Percentiles rank a stretch among this genome's conserved stretches.
Evolutionary conservation across 2,888 invertebrate genomes (phyloP).

Genomic region (Sesamia inferens): DNA sequence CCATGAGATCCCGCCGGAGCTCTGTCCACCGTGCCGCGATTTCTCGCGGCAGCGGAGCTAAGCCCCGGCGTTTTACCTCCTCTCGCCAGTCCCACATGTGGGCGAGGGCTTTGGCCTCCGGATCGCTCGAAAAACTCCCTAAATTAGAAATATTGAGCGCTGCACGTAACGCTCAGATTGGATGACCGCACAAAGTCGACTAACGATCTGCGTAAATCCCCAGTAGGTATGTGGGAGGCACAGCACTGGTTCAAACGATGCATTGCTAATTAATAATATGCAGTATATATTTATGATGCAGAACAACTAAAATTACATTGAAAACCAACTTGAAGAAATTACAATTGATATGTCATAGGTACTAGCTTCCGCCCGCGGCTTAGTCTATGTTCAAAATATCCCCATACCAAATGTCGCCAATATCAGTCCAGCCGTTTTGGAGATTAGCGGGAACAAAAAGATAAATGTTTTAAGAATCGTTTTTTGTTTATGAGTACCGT

Average conservation of each 20-base stretch:
- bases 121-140: no score
- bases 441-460: not conserved
- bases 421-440: not conserved
- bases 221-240: no score
- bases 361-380: not conserved
- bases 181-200: not conserved
- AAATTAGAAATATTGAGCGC: not conserved
- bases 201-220: not conserved
- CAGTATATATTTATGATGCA: no score
- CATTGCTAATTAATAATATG: not conserved
- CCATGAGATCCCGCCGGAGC: no score
- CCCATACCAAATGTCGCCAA: not conserved
- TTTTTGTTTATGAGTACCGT: not conserved
- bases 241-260: not conserved
- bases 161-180: not conserved
- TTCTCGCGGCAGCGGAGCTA: no score
- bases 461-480: not conserved
- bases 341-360: not conserved
- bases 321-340: not conserved
- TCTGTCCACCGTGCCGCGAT: no score
- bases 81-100: no score
- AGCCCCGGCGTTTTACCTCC: no score
- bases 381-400: not conserved
- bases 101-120: no score
- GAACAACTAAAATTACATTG: not conserved